Evolutionary conservation across 2,888 invertebrate genomes (phyloP).

Genomic region (Acrobasis repandana): DNA sequence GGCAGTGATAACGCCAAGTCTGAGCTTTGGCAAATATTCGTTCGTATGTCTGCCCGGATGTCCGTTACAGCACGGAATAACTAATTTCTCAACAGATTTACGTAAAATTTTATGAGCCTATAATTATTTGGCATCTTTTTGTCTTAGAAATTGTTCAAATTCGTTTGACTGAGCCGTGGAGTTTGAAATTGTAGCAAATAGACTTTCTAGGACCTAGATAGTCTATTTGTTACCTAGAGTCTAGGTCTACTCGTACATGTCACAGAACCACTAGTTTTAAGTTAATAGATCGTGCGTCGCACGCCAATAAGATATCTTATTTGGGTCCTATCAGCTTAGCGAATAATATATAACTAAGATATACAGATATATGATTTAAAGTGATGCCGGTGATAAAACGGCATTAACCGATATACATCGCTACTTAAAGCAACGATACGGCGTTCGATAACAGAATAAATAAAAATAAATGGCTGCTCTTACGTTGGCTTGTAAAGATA

Average conservation of each 20-base stretch:
- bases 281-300: background rate
- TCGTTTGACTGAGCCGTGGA: no score
- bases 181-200: no score
- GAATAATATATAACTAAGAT: slow-evolving; percentile 55
- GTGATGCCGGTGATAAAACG: slow-evolving; percentile 63
- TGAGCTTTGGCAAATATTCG: background rate
- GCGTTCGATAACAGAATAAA: slow-evolving; percentile 67
- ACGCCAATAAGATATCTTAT: slow-evolving; percentile 3
- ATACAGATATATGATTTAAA: slow-evolving; percentile 53
- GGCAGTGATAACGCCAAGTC: slow-evolving; percentile 3
- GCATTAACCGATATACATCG: slow-evolving; percentile 75
- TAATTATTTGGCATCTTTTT: no score
- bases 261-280: background rate
- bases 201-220: no score
- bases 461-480: slow-evolving; percentile 72
- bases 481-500: slow-evolving; percentile 69
- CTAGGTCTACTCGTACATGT: no score
- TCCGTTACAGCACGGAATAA: no score
- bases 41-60: background rate
- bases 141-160: no score
- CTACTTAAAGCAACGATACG: slow-evolving; percentile 67
- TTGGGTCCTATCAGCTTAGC: slow-evolving; percentile 39
- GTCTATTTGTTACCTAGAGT: no score
- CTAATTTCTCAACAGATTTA: no score
- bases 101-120: no score